These are phyloP conservation scores for Dasyurus viverrinus DNA, from an alignment of 2,113 vertebrate species.

Conservation along the genomic window DNA sequence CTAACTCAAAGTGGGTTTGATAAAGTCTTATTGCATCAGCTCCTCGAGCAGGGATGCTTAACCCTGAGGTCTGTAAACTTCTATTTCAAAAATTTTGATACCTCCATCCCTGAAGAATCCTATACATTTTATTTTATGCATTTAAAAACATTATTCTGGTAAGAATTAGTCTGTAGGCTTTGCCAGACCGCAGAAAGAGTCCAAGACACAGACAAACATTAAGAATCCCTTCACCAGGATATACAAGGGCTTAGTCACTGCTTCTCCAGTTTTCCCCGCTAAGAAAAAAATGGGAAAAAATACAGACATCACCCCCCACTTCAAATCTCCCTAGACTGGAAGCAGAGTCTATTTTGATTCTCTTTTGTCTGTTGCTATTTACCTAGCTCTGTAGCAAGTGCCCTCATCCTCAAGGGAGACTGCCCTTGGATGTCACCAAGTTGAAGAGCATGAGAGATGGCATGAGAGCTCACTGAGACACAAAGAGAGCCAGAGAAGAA, in stretches of 20 bases:
- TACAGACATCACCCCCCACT: not conserved
- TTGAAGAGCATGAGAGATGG: not conserved
- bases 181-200: not conserved
- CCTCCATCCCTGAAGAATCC: not conserved
- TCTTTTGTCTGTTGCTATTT: not conserved
- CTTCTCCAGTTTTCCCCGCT: not conserved
- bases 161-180: not conserved
- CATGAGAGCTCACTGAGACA: not conserved
- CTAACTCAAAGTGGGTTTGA: not conserved
- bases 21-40: not conserved
- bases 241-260: not conserved
- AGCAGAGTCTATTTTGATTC: not conserved
- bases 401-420: not conserved
- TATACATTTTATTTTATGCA: not conserved
- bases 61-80: not conserved
- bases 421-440: conserved; percentile 3
- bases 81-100: not conserved
- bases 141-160: not conserved
- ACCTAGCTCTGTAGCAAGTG: not conserved
- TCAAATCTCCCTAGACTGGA: not conserved
- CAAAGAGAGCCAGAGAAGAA: not conserved
- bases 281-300: not conserved
- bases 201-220: not conserved
- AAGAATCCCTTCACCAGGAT: not conserved
- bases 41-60: not conserved